These are phyloP conservation scores for Menura novaehollandiae DNA, from an alignment of 2,113 vertebrate species.

Conservation along the genomic window DNA sequence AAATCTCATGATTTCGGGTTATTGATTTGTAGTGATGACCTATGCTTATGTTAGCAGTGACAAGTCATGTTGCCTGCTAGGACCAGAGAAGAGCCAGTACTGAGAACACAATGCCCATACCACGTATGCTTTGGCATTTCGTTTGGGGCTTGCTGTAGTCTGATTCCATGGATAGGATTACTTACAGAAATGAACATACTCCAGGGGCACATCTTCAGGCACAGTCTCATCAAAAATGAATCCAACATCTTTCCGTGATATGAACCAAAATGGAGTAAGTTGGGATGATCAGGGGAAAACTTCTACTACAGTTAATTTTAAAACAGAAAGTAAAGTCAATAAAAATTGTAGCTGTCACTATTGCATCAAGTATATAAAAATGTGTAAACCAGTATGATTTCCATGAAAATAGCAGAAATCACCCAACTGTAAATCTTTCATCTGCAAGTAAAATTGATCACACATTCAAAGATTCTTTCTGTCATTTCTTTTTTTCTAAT, in stretches of 20 bases:
- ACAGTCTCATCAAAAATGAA: not conserved
- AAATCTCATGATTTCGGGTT: not conserved
- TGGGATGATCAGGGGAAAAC: not conserved
- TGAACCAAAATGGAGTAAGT: not conserved
- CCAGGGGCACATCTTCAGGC: not conserved
- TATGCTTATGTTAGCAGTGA: not conserved
- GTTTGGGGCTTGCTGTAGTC: not conserved
- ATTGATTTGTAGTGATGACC: not conserved
- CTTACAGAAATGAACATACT: not conserved
- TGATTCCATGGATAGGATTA: not conserved
- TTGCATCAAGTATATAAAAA: not conserved
- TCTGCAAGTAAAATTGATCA: not conserved
- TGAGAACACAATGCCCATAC: not conserved
- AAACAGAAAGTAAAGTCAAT: not conserved
- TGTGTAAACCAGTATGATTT: not conserved
- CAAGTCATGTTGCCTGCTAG: too few species aligned
- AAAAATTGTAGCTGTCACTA: not conserved
- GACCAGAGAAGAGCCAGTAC: fast-evolving
- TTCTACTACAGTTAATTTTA: not conserved
- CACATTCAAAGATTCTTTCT: not conserved
- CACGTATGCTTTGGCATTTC: fast-evolving
- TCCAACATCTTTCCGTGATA: not conserved
- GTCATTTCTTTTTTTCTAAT: too few species aligned
- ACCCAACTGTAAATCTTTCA: not conserved
- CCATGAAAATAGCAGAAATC: not conserved